Percentiles rank a stretch among this genome's conserved stretches.
These are phyloP conservation scores for Xenentodon cancila DNA, from an alignment of 2,797 vertebrate genomes.

Conservation along the genomic window DNA sequence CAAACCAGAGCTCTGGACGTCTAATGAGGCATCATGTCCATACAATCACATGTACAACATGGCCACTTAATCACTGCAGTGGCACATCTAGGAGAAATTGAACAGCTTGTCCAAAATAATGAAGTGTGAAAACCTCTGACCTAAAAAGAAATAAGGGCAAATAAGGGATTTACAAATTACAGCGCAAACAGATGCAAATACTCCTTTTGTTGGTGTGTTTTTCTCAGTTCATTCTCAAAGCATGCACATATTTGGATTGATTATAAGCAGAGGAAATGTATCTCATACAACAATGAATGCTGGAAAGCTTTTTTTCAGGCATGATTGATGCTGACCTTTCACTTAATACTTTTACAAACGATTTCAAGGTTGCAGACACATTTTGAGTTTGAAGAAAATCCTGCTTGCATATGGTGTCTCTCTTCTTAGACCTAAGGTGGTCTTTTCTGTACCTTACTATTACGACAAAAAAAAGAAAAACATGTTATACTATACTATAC, in stretches of 20 bases:
- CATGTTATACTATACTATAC: too few relatives aligned
- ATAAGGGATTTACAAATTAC: conserved; percentile 17
- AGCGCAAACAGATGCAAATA: conserved; percentile 23
- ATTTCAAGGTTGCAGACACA: too few relatives aligned
- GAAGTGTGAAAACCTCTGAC: conserved; percentile 60
- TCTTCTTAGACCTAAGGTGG: too few relatives aligned
- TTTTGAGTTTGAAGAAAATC: too few relatives aligned
- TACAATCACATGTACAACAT: conserved; percentile 57
- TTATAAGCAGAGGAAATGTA: too few relatives aligned
- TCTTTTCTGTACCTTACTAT: too few relatives aligned
- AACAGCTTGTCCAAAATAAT: conserved; percentile 62
- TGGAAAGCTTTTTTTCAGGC: too few relatives aligned
- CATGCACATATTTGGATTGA: neutral
- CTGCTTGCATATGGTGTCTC: too few relatives aligned
- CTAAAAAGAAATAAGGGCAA: conserved; percentile 41
- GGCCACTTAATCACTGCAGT: conserved; percentile 50
- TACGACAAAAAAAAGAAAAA: too few relatives aligned
- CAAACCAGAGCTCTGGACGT: conserved; percentile 58
- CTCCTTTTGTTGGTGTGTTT: neutral
- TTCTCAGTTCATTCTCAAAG: neutral
- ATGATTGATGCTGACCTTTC: too few relatives aligned
- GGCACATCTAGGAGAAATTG: conserved; percentile 41
- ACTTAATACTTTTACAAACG: too few relatives aligned
- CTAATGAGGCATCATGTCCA: conserved; percentile 75
- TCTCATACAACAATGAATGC: too few relatives aligned